Base-by-base conservation (phyloP, 2,888 invertebrate genomes). In the Tanytarsus gracilentus region DNA sequence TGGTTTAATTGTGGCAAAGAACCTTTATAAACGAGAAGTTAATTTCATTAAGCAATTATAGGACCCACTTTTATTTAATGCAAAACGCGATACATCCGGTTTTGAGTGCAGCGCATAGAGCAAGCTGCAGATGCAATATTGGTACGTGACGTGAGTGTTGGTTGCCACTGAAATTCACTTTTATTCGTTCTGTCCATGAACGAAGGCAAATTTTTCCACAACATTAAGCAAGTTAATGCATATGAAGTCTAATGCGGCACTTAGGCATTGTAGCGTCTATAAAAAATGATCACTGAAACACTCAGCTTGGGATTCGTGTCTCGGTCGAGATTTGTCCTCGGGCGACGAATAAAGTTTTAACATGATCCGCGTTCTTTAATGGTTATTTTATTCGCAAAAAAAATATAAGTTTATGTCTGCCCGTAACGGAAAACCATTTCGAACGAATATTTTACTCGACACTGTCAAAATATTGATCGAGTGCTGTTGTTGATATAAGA, bases 31-130 rank as follows among this genome's bases (percentile, higher is more conserved):
- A 44, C 44, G 30, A 30, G 27, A 39, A 56, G 18, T 40, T 56
- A 52, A 56, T 56, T 56, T 27, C 44, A 29, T 56, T 44, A 56
- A 56, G 33, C 44, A 56, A 56, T 56, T 56, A 44, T 40, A 27
- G 44, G 18, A 11, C 21, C 21, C 27, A 18, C 44, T 56, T 56
- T 55, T 50, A 26, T 56, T n/a, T n/a, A n/a, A n/a, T n/a, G n/a
- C n/a, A n/a, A 40, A 56, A 56, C 33, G 40, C 56, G 56, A 56
- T 56, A 56, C 56, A 56, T 56, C 56, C 56, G 56, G 39, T 44
- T 21, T 49, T n/a, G 1, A 27, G 14, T 23, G n/a, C 21, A 30
- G 18, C 30, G 14, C 16, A 27, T 50, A n/a, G 27, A 50, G n/a
- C 51, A 9, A 51, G 30, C 21, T 16, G 29, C 51, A 51, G 21